A percentile compares a stretch with the other conserved stretches of the same genome.
phyloP scores from a whole-genome alignment of 2,113 vertebrate species.

The Syngnathoides biaculeatus region DNA sequence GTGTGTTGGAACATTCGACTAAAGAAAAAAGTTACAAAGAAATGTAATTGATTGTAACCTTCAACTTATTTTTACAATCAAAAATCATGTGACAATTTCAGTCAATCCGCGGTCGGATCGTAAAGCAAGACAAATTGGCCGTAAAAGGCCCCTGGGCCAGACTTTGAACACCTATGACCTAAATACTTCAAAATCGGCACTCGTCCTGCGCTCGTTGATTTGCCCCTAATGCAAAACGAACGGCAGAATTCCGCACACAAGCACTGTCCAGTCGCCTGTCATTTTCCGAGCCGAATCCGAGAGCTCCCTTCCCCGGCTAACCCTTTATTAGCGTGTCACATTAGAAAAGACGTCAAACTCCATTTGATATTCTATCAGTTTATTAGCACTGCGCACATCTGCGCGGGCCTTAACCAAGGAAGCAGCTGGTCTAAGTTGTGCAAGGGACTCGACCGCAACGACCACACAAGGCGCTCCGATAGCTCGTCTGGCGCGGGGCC shows the following conservation, averaged over 20 bases:
- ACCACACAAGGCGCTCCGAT: constrained; percentile 54
- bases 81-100: no score
- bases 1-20: no score
- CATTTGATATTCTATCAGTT: constrained; percentile 9
- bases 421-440: constrained; percentile 26
- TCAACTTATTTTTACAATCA: no score
- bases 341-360: constrained; percentile 4
- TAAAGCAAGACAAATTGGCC: no score
- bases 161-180: background rate
- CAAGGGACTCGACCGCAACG: constrained; percentile 45
- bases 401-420: constrained; percentile 5
- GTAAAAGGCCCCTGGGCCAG: background rate
- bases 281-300: background rate
- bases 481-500: constrained; percentile 47
- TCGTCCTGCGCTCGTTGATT: background rate
- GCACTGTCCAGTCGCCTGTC: background rate
- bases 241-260: background rate
- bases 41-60: no score
- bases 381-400: background rate
- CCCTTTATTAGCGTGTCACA: background rate
- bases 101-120: no score
- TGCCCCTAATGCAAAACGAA: background rate
- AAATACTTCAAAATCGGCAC: background rate
- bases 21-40: no score
- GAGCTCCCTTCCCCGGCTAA: background rate